Evolutionary conservation across 2,888 invertebrate species (phyloP).

Genomic region (Emmelina monodactyla): DNA sequence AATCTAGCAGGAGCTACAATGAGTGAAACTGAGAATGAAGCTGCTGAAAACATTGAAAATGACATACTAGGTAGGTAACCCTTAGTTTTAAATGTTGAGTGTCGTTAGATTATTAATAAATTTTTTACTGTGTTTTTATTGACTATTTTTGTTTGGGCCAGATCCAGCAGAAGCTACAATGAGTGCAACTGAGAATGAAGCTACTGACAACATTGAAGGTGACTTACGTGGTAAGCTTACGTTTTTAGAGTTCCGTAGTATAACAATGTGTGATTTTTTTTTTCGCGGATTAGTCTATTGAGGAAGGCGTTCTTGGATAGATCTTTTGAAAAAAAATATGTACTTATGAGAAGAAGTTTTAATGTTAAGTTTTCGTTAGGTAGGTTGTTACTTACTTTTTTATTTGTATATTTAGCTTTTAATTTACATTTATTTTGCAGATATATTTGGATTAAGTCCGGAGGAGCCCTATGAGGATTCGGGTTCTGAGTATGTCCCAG

Average conservation of each 20-base stretch:
- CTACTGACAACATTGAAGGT: slow-evolving; percentile 4
- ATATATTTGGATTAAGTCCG: slow-evolving; percentile 12
- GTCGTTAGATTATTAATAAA: no score
- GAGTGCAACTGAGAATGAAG: slow-evolving; percentile 6
- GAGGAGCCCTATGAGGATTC: slow-evolving; percentile 9
- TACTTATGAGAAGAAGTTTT: slow-evolving; percentile 4
- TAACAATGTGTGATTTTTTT: slow-evolving; percentile 4
- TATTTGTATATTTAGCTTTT: slow-evolving; percentile 7
- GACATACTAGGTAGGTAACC: slow-evolving; percentile 3
- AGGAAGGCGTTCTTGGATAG: slow-evolving; percentile 5
- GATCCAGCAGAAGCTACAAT: slow-evolving; percentile 4
- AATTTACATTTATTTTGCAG: slow-evolving; percentile 10
- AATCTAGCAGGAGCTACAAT: slow-evolving; percentile 4
- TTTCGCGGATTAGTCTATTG: slow-evolving; percentile 4
- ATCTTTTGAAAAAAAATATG: slow-evolving; percentile 6
- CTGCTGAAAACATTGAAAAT: slow-evolving; percentile 3
- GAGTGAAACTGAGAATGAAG: slow-evolving; percentile 6
- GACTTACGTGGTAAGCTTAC: slow-evolving; percentile 5
- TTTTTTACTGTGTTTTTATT: no score
- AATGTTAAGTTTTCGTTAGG: slow-evolving; percentile 6
- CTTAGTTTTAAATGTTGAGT: no score
- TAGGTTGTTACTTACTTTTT: slow-evolving; percentile 9
- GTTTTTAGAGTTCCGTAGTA: slow-evolving; percentile 7
- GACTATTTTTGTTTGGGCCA: slow-evolving; percentile 5
- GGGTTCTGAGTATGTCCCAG: slow-evolving; percentile 12